Percentiles rank a stretch among this genome's conserved stretches.
Conservation (phyloP, 2,888 invertebrate genomes). For the Ptilodon capucinus region DNA sequence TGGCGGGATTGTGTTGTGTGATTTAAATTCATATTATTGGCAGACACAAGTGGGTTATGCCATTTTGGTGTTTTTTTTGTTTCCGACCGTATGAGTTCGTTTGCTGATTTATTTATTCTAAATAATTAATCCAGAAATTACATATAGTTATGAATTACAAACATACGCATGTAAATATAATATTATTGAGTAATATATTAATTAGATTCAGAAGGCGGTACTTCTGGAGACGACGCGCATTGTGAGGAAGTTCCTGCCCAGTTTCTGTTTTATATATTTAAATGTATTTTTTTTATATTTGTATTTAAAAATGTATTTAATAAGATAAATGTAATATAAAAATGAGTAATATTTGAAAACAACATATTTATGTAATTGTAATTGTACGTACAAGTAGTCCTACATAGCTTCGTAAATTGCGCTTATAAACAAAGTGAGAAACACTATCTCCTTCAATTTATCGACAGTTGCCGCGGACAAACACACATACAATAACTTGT, state of each 20-base stretch:
- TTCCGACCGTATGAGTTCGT: conserved; percentile 7
- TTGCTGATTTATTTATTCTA: neutral
- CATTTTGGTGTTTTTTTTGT: conserved; percentile 26
- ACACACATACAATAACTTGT: conserved; percentile 59
- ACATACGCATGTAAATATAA: conserved; percentile 21
- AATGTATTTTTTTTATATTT: too few species aligned
- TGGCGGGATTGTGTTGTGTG: conserved; percentile 56
- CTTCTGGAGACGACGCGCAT: too few species aligned
- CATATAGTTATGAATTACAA: conserved; percentile 2
- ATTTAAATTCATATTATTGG: conserved; percentile 60
- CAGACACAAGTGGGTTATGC: conserved; percentile 37
- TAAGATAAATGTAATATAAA: too few species aligned
- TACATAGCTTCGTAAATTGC: conserved; percentile 5
- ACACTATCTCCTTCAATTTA: conserved; percentile 70
- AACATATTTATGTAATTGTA: too few species aligned
- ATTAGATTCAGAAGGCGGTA: too few species aligned
- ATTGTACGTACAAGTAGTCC: too few species aligned
- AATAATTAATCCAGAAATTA: neutral
- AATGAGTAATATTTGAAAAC: too few species aligned
- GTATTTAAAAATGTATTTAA: too few species aligned
- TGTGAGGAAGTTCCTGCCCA: too few species aligned
- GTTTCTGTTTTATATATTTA: too few species aligned
- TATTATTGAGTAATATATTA: too few species aligned
- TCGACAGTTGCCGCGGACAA: conserved; percentile 53
- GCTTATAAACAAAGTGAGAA: conserved; percentile 41